Conservation (phyloP, 2,797 vertebrate genomes). For the Babyrousa celebensis region DNA sequence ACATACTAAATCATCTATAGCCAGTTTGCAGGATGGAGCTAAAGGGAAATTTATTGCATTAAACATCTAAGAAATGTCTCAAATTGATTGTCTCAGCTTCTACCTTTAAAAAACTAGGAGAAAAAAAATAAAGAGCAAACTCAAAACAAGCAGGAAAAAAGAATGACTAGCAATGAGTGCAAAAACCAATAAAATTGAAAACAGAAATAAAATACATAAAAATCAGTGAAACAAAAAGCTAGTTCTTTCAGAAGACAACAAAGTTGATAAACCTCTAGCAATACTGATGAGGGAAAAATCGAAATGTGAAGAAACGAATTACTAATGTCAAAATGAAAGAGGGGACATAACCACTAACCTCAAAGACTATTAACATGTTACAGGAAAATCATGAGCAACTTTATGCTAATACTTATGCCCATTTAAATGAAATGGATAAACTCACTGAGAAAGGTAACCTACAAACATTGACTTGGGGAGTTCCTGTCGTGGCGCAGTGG, state of each 20-base stretch:
- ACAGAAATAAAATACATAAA: background rate
- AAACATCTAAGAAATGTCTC: background rate
- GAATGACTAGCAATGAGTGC: background rate
- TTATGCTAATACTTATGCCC: background rate
- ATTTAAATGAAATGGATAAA: background rate
- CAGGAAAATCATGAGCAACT: background rate
- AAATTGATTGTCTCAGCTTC: background rate
- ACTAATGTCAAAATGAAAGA: background rate
- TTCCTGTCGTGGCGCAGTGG: too few species aligned
- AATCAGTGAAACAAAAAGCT: slow-evolving; percentile 15
- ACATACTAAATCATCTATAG: background rate
- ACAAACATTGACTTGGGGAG: too few species aligned
- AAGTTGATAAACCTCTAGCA: background rate
- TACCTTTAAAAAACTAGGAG: background rate
- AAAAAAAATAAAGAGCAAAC: background rate
- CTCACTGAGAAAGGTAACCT: background rate
- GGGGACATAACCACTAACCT: background rate
- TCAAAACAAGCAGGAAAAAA: background rate
- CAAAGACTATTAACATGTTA: background rate
- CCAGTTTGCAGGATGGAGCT: background rate
- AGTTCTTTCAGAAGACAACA: background rate
- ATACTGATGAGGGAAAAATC: background rate
- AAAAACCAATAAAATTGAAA: background rate
- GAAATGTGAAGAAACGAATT: background rate
- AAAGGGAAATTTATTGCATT: background rate